A percentile compares a stretch with the other conserved stretches of the same genome.
Conservation (phyloP, 2,888 invertebrate genomes). For the Cerceris rybyensis region DNA sequence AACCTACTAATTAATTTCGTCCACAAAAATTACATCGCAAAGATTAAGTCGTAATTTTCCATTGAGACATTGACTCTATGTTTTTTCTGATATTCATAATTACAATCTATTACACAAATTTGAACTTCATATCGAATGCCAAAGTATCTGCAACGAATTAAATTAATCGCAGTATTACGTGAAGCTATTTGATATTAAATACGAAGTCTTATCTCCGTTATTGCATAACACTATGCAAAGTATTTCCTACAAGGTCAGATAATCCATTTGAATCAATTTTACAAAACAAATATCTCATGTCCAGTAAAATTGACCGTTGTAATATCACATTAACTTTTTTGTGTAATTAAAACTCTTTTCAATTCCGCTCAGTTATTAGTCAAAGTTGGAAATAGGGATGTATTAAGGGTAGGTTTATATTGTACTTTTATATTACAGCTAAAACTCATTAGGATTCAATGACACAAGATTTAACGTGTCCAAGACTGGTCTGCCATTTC, state of each 20-base stretch:
- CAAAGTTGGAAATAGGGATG: neutral
- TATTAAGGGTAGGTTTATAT: slow-evolving; percentile 34
- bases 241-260: neutral
- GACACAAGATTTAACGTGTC: neutral
- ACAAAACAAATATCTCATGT: slow-evolving; percentile 24
- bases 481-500: neutral
- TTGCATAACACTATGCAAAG: neutral
- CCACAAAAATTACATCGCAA: too few species aligned
- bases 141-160: too few species aligned
- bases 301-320: neutral
- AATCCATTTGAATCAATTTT: neutral
- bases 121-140: too few species aligned
- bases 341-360: too few species aligned
- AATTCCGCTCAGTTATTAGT: neutral
- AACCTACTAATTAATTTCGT: too few species aligned
- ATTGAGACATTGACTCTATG: too few species aligned
- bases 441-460: neutral
- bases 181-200: slow-evolving; percentile 5
- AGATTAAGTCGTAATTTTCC: too few species aligned
- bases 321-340: neutral
- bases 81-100: too few species aligned
- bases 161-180: too few species aligned
- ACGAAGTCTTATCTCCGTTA: neutral
- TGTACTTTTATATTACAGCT: slow-evolving; percentile 36
- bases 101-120: too few species aligned